Conservation (phyloP, 2,113 vertebrate genomes). For the Ptilorrhoa leucosticta region DNA sequence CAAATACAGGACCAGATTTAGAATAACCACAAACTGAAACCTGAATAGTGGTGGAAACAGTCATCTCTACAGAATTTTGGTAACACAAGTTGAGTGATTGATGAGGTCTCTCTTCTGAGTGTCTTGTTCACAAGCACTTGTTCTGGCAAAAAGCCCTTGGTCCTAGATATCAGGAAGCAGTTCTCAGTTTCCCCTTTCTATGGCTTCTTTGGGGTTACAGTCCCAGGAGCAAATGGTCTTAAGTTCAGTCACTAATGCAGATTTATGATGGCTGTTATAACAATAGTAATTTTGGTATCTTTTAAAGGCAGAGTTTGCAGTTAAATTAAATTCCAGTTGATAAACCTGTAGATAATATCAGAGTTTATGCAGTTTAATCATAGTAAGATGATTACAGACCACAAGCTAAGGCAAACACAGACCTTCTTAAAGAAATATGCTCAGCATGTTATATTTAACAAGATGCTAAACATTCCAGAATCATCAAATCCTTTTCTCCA, state of each 20-base stretch:
- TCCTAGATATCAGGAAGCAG: not conserved
- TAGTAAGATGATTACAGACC: not conserved
- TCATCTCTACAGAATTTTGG: not conserved
- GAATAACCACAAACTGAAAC: not conserved
- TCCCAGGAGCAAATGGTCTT: not conserved
- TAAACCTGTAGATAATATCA: not conserved
- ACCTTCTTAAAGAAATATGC: not conserved
- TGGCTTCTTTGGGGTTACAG: not conserved
- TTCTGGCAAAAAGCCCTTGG: not conserved
- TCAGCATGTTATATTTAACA: not conserved
- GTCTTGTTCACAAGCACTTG: not conserved
- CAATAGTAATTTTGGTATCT: not conserved
- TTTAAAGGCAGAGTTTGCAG: not conserved
- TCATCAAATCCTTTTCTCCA: not conserved
- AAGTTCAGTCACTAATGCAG: not conserved
- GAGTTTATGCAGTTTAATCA: not conserved
- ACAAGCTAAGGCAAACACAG: not conserved
- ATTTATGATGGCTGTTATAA: not conserved
- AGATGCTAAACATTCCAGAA: not conserved
- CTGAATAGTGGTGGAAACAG: not conserved
- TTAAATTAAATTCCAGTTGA: not conserved
- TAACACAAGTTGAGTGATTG: fast-evolving
- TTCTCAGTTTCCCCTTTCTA: not conserved
- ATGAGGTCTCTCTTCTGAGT: not conserved
- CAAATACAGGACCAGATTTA: not conserved